These are phyloP conservation scores for Trichogramma evanescens DNA, from an alignment of 2,888 invertebrate genomes.

Conservation along the genomic window DNA sequence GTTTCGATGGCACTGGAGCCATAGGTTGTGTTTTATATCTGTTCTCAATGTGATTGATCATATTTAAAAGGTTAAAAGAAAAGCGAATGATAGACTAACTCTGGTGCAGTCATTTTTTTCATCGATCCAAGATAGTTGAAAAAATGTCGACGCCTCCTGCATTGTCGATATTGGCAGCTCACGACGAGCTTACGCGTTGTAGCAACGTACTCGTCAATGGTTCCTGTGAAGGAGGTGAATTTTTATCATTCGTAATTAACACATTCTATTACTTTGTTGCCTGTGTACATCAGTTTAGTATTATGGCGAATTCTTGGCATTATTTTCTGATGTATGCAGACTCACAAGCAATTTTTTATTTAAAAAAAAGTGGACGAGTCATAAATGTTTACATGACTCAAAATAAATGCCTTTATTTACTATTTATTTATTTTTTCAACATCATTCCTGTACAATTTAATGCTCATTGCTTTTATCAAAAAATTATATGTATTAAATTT, in stretches of 20 bases:
- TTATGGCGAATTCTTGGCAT: too few relatives aligned
- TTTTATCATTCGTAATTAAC: background rate
- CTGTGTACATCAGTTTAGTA: too few relatives aligned
- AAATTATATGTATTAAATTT: slow-evolving; percentile 5
- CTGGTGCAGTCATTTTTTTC: background rate
- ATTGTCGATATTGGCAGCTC: slow-evolving; percentile 62
- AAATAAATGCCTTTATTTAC: too few relatives aligned
- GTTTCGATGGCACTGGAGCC: too few relatives aligned
- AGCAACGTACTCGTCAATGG: slow-evolving; percentile 60
- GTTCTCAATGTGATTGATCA: background rate
- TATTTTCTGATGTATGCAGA: too few relatives aligned
- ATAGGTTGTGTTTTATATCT: too few relatives aligned
- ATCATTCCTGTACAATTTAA: too few relatives aligned
- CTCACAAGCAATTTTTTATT: too few relatives aligned
- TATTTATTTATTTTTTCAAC: too few relatives aligned
- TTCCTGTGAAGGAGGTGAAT: slow-evolving; percentile 63
- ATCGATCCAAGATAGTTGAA: background rate
- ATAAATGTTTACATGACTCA: too few relatives aligned
- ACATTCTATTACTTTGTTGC: too few relatives aligned
- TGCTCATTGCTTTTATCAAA: background rate
- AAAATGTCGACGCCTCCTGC: slow-evolving; percentile 34
- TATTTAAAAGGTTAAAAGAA: background rate
- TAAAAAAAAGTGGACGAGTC: too few relatives aligned
- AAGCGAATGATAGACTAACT: background rate
- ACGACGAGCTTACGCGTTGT: slow-evolving; percentile 66